Conservation (phyloP, 2,888 invertebrate genomes). For the Watsonalla cultraria region DNA sequence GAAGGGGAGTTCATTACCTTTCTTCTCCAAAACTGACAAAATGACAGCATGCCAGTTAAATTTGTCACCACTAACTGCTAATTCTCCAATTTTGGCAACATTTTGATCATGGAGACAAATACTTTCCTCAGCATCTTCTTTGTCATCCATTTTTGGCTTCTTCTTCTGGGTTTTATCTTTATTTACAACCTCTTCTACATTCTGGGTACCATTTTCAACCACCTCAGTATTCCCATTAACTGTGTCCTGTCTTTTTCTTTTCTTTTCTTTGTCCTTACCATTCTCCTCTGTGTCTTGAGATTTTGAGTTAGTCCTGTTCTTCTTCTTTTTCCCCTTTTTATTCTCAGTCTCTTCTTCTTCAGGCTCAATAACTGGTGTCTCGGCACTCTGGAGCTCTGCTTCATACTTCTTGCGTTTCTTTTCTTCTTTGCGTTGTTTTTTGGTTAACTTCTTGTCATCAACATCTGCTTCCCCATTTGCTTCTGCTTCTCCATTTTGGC, state of each 20-base stretch:
- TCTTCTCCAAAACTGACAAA: conserved; percentile 66
- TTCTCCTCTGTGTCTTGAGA: conserved; percentile 43
- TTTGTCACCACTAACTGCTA: conserved; percentile 43
- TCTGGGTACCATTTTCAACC: conserved; percentile 18
- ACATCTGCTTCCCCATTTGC: conserved; percentile 20
- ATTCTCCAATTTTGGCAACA: conserved; percentile 62
- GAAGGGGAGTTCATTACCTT: conserved; percentile 81
- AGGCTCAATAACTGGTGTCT: conserved; percentile 29
- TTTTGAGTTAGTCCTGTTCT: conserved; percentile 51
- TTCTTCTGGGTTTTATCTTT: conserved; percentile 51
- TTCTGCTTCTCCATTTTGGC: conserved; percentile 18
- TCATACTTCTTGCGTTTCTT: conserved; percentile 70
- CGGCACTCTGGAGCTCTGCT: conserved; percentile 63
- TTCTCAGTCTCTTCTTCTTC: conserved; percentile 40
- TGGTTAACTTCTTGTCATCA: conserved; percentile 49
- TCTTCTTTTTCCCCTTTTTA: conserved; percentile 67
- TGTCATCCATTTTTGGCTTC: conserved; percentile 51
- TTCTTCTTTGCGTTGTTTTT: conserved; percentile 69
- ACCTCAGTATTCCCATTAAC: conserved; percentile 39
- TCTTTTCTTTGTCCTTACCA: conserved; percentile 56
- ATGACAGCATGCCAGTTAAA: conserved; percentile 76
- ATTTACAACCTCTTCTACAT: conserved; percentile 25
- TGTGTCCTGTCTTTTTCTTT: conserved; percentile 64
- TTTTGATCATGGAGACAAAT: conserved; percentile 67
- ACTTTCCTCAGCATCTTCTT: conserved; percentile 52